Percentiles rank a stretch among this genome's conserved stretches.
phyloP scores from a whole-genome alignment of 2,888 invertebrate genomes.

The Aporophyla nigra region DNA sequence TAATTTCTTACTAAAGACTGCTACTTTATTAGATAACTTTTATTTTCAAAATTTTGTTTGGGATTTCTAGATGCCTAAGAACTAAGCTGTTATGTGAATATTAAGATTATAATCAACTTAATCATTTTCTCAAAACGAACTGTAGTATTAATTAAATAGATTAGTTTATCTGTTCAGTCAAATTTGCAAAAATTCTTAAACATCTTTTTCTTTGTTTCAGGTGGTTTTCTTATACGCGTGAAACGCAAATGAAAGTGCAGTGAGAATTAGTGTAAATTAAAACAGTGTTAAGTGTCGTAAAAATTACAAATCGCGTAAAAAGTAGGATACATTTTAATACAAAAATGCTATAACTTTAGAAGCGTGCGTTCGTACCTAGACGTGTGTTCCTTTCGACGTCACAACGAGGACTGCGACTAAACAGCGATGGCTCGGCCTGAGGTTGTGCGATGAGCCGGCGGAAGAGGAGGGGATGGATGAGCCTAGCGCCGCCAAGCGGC shows the following conservation, averaged over 20 bases:
- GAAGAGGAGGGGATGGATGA: constrained; percentile 88
- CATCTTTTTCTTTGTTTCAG: constrained; percentile 59
- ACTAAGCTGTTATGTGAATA: neutral
- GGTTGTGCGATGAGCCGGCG: constrained; percentile 88
- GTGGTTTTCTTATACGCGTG: constrained; percentile 15
- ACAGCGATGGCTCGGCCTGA: constrained; percentile 90
- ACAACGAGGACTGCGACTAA: constrained; percentile 86
- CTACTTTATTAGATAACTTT: neutral
- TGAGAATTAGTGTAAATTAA: constrained; percentile 38
- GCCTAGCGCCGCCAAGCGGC: constrained; percentile 89
- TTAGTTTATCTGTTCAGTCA: neutral
- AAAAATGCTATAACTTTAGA: constrained; percentile 57
- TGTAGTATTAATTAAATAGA: neutral
- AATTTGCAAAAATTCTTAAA: neutral
- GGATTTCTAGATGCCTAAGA: neutral
- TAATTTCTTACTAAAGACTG: neutral
- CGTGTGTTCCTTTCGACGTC: constrained; percentile 69
- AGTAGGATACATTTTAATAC: constrained; percentile 2
- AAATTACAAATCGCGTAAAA: neutral
- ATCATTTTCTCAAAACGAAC: neutral
- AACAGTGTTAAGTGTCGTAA: constrained; percentile 46
- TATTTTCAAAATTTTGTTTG: neutral
- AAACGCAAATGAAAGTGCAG: constrained; percentile 22
- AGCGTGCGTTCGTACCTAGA: constrained; percentile 46
- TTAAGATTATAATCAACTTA: neutral